phyloP scores from a whole-genome alignment of 1,140 invertebrate species.

The Epicauta chinensis region DNA sequence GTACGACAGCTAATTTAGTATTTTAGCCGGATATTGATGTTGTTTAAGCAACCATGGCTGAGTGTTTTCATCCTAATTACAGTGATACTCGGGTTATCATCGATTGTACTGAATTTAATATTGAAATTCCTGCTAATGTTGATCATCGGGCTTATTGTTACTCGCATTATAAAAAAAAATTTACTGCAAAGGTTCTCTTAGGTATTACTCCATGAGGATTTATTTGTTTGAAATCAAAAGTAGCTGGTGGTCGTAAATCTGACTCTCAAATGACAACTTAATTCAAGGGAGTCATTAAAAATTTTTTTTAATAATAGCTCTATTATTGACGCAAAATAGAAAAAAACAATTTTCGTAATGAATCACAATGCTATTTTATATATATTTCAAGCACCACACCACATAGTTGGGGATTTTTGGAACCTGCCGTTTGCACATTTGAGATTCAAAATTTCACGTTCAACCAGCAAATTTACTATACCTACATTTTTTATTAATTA shows the following conservation, averaged over 20 bases:
- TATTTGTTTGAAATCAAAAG: slow-evolving; percentile 41
- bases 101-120: slow-evolving; percentile 43
- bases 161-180: slow-evolving; percentile 42
- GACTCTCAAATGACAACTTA: slow-evolving; percentile 41
- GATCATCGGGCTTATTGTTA: slow-evolving; percentile 33
- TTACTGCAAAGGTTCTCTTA: slow-evolving; percentile 42
- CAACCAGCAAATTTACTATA: no score
- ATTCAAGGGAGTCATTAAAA: no score
- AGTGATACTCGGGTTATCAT: slow-evolving; percentile 40
- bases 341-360: no score
- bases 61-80: slow-evolving; percentile 37
- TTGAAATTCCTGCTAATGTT: slow-evolving; percentile 34
- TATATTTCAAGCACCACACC: no score
- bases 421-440: no score
- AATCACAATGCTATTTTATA: no score
- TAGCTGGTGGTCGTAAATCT: slow-evolving; percentile 38
- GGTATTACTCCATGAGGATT: slow-evolving; percentile 42
- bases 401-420: no score
- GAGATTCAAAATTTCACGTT: no score
- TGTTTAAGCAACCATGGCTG: slow-evolving; percentile 32
- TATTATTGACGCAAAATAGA: no score
- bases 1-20: slow-evolving; percentile 11
- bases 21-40: slow-evolving; percentile 24
- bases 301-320: no score
- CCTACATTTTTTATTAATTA: no score